Evolutionary conservation across 2,113 vertebrate genomes (phyloP), one percentile per base, ranked within the genome.

Genomic region (Paralichthys olivaceus): DNA sequence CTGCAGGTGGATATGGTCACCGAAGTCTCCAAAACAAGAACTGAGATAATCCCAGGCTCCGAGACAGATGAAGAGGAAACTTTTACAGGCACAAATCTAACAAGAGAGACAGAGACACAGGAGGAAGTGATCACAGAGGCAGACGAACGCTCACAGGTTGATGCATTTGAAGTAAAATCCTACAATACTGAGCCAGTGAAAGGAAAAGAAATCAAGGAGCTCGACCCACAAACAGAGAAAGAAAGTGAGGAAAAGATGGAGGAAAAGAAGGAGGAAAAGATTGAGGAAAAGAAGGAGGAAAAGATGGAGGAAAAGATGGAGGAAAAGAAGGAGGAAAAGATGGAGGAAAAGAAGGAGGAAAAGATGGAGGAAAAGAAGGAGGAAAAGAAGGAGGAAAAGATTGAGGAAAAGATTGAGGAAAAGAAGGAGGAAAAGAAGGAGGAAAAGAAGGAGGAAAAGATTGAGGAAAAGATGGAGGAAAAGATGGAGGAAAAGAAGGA

Each of bases 151-250:
- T 54, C 65, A 26, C 4, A 37, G 54, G 51, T 4, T 49, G 70
- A 32, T n/a, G 4, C 14, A 55, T 17, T 28, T 43, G 51, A 73
- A 37, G 75, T 7, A 25, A 58, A 79, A 76, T 9, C 60, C 45
- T 57, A 56, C 25, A 71, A 72, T 20, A 26, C 11, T 8, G 40
- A 11, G 13, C 2, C 40, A 29, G 69, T 77, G 72, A 15, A n/a
- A n/a, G n/a, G n/a, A n/a, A n/a, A n/a, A 40, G 69, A 74, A 66
- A 45, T 51, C 4, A 28, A 40, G 56, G 65, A 28, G 67, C 19
- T 40, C 29, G 55, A 72, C 67, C 40, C 11, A 34, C 83, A 73
- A 63, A 76, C 64, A 75, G 47, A 65, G 20, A 73, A 47, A 69
- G 49, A 61, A 47, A 76, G 19, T 19, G 28, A 55, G 28, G 56